Evolutionary conservation across 2,113 vertebrate genomes (phyloP), one percentile per base, ranked within the genome.

Genomic region (Erythrolamprus reginae): DNA sequence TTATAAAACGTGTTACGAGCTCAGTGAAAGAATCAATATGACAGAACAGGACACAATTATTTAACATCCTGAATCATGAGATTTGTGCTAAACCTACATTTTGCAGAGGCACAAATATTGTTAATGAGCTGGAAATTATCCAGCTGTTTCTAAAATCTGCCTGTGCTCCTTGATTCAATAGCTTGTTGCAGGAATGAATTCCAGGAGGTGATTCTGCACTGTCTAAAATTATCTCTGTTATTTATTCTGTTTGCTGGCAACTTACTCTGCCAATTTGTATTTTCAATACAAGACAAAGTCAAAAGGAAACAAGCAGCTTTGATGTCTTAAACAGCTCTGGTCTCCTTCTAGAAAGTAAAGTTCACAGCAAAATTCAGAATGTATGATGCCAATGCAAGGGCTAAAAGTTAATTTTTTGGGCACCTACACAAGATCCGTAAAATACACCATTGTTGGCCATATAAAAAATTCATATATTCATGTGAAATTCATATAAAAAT

Each of bases 71-170:
- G 86, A 83, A 91, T 91, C 85, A 82, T 50, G 90, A 87, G 86
- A 83, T 91, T 91, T 87, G 65, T 91, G 86, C 87, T 87, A 87
- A 88, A 87, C 85, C 50, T 88, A 86, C 85, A 91, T 52, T 86
- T 91, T 58, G 65, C 45, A 58, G 90, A 91, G 90, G 65, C 90
- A 91, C 90, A 91, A 91, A 88, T 91, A 88, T 91, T 88, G 86
- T 87, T 91, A 91, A 91, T 91, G 90, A 91, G 85, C 90, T 91
- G 86, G 86, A 88, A 91, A 91, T 91, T 91, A 91, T 91, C 90
- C 90, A 87, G 90, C 90, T 91, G 90, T 87, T 91, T 90, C 70
- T 82, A 38, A 83, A 91, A 91, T 91, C 85, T 91, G 90, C 48
- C 90, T 48, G 42, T 50, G 70, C 42, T 82, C n/a, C 70, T 82